phyloP scores from a whole-genome alignment of 23 tunicate species.

The Styela plicata region DNA sequence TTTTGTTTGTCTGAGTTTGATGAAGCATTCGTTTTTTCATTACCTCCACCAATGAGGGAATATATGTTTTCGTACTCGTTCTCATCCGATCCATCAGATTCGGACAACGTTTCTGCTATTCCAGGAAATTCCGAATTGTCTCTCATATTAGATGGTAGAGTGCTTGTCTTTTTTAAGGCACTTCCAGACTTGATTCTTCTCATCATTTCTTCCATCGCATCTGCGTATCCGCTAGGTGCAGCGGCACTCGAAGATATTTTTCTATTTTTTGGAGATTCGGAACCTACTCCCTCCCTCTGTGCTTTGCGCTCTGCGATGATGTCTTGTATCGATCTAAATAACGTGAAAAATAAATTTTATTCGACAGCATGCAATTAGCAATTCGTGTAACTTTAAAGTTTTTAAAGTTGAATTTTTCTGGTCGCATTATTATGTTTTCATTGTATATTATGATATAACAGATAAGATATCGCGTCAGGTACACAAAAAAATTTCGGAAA shows the following conservation, averaged over 20 bases:
- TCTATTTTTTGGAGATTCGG: neutral
- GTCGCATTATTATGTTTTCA: too few species aligned
- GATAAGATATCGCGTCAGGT: too few species aligned
- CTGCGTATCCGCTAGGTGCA: slow-evolving; percentile 34
- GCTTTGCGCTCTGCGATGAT: neutral
- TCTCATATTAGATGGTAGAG: neutral
- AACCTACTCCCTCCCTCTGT: neutral
- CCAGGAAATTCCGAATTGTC: neutral
- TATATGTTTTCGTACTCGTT: neutral
- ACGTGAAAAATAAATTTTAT: too few species aligned
- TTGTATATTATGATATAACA: too few species aligned
- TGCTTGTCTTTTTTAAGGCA: neutral
- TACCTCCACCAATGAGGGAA: neutral
- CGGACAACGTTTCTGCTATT: neutral
- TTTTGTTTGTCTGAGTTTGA: neutral
- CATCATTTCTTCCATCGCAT: slow-evolving; percentile 91
- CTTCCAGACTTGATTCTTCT: slow-evolving; percentile 56
- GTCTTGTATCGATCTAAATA: neutral
- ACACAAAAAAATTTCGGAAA: too few species aligned
- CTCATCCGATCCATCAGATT: neutral
- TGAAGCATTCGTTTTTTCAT: neutral
- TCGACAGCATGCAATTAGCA: too few species aligned
- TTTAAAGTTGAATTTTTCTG: too few species aligned
- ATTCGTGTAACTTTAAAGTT: too few species aligned
- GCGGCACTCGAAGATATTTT: neutral